phyloP scores from a whole-genome alignment of 2,888 invertebrate species.

The Epirrita christyi region DNA sequence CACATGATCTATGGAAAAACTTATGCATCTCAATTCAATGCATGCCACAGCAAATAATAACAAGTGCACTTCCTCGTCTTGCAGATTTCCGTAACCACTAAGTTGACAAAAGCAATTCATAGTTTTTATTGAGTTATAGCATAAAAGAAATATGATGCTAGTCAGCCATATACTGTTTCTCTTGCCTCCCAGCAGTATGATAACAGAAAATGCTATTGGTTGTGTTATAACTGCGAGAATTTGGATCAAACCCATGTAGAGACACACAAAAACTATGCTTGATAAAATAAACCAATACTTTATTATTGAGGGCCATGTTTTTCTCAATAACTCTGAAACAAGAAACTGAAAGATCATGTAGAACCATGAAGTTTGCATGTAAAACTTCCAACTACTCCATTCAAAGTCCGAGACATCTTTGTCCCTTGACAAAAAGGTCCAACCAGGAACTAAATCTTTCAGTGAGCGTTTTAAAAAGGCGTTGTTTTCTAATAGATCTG shows the following conservation, averaged over 20 bases:
- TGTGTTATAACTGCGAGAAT: constrained; percentile 80
- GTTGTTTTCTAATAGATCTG: constrained; percentile 62
- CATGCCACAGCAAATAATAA: constrained; percentile 86
- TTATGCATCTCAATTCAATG: constrained; percentile 91
- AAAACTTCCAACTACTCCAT: constrained; percentile 87
- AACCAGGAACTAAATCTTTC: constrained; percentile 84
- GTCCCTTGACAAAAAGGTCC: constrained; percentile 80
- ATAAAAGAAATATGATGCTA: constrained; percentile 74
- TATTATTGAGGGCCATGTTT: constrained; percentile 51
- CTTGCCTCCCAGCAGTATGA: constrained; percentile 74
- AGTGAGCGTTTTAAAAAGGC: constrained; percentile 48
- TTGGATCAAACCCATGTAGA: constrained; percentile 78
- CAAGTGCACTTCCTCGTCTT: constrained; percentile 82
- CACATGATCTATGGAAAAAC: constrained; percentile 87
- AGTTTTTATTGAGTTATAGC: constrained; percentile 80
- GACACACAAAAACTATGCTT: constrained; percentile 75
- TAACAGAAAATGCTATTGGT: constrained; percentile 78
- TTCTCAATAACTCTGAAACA: constrained; percentile 79
- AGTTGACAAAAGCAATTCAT: constrained; percentile 75
- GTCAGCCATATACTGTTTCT: constrained; percentile 83
- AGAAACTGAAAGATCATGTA: constrained; percentile 84
- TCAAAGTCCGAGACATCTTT: constrained; percentile 89
- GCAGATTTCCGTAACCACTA: constrained; percentile 67
- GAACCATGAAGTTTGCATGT: constrained; percentile 77
- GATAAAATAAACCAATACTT: constrained; percentile 84